Base-by-base conservation (phyloP, 2,888 invertebrate species). In the Hydrotaea diabolus region DNA sequence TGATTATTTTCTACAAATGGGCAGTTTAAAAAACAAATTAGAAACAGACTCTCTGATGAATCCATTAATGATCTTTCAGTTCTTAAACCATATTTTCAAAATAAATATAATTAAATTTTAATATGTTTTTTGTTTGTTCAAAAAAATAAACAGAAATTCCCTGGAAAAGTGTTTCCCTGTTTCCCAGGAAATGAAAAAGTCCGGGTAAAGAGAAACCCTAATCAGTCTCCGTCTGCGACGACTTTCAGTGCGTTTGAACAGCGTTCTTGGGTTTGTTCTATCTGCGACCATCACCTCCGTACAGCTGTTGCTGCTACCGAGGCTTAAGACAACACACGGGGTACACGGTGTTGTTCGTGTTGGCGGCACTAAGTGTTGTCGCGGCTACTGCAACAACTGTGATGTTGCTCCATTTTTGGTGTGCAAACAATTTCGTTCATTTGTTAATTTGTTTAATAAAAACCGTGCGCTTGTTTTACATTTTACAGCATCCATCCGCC, bases 361-460 rank as follows among this genome's bases (percentile, higher is more conserved):
- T 79, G 23, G 49, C 62, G 64, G 31, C 31, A 31, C 3, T 31
- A 4, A 31, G 17, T 57, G 36, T 15, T 57, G 53, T 13, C 53
- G 46, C 55, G 26, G 49, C 31, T 36, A 64, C 62, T 39, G 46
- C 43, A 55, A 77, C 66, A 59, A 66, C 57, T 17, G 46, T 49
- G 46, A 31, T 71, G 77, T 72, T 84, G 86, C 82, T 86, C 86
- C 86, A 84, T 86, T 86, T 86, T 86, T 84, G 86, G 86, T 74
- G 77, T 76, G 75, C 76, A 84, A 84, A 83, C 79, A 86, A 57
- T 79, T 81, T 66, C 64, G 78, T 84, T 77, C 73, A 76, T 77
- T 82, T 82, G 79, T 82, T 85, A 74, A 77, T 79, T 81, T 71
- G 62, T 31, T 83, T 75, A 71, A 49, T 43, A 69, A 59, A 17